phyloP scores from a whole-genome alignment of 2,113 vertebrate species.

The Nematolebias whitei region DNA sequence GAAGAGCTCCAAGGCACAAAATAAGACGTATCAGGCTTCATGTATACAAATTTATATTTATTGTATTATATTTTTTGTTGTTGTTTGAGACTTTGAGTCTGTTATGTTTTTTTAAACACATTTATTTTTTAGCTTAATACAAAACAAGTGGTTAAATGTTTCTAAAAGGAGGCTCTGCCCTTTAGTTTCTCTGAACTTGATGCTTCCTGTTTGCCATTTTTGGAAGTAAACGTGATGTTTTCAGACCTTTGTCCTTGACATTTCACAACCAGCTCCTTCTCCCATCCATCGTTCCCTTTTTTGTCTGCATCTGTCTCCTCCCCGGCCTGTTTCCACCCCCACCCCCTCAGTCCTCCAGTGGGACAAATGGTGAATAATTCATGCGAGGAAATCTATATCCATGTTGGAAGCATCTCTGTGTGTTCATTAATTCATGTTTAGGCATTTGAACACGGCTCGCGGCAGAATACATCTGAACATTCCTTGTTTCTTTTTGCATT shows the following conservation, averaged over 20 bases:
- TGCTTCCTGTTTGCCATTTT: background rate
- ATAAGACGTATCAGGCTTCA: no score
- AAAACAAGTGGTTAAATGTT: no score
- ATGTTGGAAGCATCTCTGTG: constrained; percentile 48
- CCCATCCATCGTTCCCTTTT: background rate
- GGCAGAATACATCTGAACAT: background rate
- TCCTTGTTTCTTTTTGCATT: background rate
- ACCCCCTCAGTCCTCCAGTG: constrained; percentile 1
- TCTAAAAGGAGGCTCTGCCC: no score
- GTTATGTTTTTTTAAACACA: no score
- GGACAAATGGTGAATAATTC: constrained; percentile 63
- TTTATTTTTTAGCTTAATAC: no score
- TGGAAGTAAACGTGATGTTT: background rate
- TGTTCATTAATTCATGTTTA: constrained; percentile 62
- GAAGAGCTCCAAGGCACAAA: no score
- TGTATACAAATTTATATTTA: no score
- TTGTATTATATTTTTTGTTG: no score
- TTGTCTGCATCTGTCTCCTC: constrained; percentile 20
- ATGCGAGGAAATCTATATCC: constrained; percentile 56
- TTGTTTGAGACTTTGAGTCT: no score
- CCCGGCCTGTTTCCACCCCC: background rate
- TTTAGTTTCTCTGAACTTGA: no score
- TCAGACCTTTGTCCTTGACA: constrained; percentile 10
- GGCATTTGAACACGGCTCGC: constrained; percentile 15
- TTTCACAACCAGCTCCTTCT: background rate